These are phyloP conservation scores for Octonoba sinensis DNA, from an alignment of 2,888 invertebrate species.

Conservation along the genomic window DNA sequence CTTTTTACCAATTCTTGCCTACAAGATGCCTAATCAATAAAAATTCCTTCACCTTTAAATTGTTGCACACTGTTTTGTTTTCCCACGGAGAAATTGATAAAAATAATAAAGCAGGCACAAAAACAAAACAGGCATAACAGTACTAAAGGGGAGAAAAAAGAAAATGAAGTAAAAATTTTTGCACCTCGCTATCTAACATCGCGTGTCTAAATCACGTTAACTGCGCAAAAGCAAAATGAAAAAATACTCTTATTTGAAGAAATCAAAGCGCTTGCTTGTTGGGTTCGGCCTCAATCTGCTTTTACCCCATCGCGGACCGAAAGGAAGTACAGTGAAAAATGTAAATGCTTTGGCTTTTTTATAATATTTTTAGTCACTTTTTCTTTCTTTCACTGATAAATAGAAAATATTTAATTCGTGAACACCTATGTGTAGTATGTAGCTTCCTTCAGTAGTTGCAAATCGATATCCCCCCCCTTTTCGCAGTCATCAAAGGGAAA, in stretches of 20 bases:
- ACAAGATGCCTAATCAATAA: too few species aligned
- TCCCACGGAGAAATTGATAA: too few species aligned
- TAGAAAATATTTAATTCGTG: conserved; percentile 63
- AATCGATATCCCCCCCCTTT: conserved; percentile 45
- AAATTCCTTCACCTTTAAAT: too few species aligned
- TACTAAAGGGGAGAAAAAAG: too few species aligned
- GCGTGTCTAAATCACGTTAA: conserved; percentile 60
- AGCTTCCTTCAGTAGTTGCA: conserved; percentile 12
- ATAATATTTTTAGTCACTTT: conserved; percentile 54
- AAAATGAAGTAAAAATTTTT: conserved; percentile 13
- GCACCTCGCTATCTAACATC: conserved; percentile 28
- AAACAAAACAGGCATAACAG: too few species aligned
- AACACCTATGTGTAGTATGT: conserved; percentile 40
- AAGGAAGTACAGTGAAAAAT: conserved; percentile 40
- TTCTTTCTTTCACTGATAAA: conserved; percentile 39
- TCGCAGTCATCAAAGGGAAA: conserved; percentile 53
- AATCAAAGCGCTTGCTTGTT: conserved; percentile 48
- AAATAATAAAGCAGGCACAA: too few species aligned
- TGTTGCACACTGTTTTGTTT: too few species aligned
- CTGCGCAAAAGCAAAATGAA: conserved; percentile 17
- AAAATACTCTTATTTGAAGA: conserved; percentile 23
- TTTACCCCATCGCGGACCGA: background rate
- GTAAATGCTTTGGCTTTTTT: conserved; percentile 48
- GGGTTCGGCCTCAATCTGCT: conserved; percentile 36
- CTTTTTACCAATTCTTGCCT: too few species aligned